phyloP scores from a whole-genome alignment of 2,113 vertebrate species.

The Taxidea taxus region DNA sequence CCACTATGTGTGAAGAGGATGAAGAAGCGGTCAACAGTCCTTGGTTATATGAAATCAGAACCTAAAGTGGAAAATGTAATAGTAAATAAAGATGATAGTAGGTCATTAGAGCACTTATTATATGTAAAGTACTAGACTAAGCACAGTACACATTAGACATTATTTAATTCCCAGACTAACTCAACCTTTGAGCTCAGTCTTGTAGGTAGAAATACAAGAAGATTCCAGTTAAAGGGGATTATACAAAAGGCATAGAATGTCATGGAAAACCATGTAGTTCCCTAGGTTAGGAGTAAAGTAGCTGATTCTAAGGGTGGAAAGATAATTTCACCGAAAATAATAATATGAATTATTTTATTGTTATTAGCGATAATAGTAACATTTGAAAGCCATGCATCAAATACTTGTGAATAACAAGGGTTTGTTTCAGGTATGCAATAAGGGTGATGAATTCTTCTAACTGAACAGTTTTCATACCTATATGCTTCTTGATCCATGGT shows the following conservation, averaged over 20 bases:
- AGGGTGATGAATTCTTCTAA: background rate
- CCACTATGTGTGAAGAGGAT: background rate
- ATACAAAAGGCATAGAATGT: background rate
- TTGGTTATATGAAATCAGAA: background rate
- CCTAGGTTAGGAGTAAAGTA: background rate
- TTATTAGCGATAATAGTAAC: background rate
- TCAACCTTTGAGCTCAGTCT: background rate
- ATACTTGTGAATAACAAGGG: background rate
- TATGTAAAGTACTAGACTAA: background rate
- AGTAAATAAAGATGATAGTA: background rate
- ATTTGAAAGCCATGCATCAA: background rate
- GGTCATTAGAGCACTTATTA: background rate
- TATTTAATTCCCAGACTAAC: background rate
- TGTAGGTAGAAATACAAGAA: background rate
- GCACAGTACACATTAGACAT: background rate
- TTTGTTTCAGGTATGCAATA: background rate
- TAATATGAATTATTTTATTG: background rate
- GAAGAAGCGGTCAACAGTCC: background rate
- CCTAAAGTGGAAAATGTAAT: background rate
- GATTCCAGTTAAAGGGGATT: background rate
- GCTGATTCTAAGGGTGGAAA: background rate
- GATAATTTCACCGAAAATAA: background rate
- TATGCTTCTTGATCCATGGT: background rate
- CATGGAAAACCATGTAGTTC: background rate
- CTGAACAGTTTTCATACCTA: background rate